phyloP scores from a whole-genome alignment of 2,888 invertebrate species.

The Tetropium fuscum region DNA sequence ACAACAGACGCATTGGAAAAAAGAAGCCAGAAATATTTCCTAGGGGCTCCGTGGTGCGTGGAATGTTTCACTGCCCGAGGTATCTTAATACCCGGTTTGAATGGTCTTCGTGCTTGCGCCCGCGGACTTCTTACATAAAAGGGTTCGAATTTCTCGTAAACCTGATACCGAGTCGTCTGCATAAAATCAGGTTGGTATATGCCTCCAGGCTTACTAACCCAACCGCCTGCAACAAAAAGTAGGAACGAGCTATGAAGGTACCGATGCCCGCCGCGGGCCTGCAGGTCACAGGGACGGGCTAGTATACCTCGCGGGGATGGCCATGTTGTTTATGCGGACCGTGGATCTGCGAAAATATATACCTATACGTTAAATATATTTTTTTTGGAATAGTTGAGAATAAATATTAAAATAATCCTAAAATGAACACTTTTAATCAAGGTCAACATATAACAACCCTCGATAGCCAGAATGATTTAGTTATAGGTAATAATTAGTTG shows the following conservation, averaged over 20 bases:
- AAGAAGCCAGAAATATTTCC: neutral
- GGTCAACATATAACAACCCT: too few relatives aligned
- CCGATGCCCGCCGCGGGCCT: constrained; percentile 53
- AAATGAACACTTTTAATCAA: too few relatives aligned
- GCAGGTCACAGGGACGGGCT: constrained; percentile 7
- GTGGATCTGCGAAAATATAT: too few relatives aligned
- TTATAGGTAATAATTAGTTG: too few relatives aligned
- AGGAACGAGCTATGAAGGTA: constrained; percentile 45
- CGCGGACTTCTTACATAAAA: constrained; percentile 55
- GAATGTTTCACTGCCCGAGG: constrained; percentile 16
- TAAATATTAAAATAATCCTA: too few relatives aligned
- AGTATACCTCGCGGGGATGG: too few relatives aligned
- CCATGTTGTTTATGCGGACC: too few relatives aligned
- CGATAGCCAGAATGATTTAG: too few relatives aligned
- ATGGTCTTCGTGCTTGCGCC: constrained; percentile 52
- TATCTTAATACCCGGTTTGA: constrained; percentile 23
- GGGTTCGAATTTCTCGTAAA: constrained; percentile 59
- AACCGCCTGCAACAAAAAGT: constrained; percentile 60
- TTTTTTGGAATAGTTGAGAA: too few relatives aligned
- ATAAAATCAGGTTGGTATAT: constrained; percentile 55
- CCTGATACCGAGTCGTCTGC: constrained; percentile 49
- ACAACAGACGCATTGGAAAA: neutral
- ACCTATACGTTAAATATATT: too few relatives aligned
- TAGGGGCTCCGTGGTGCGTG: neutral
- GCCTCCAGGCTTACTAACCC: constrained; percentile 61